Conservation (phyloP, 1,140 invertebrate species). For the Tetramorium simillimum region DNA sequence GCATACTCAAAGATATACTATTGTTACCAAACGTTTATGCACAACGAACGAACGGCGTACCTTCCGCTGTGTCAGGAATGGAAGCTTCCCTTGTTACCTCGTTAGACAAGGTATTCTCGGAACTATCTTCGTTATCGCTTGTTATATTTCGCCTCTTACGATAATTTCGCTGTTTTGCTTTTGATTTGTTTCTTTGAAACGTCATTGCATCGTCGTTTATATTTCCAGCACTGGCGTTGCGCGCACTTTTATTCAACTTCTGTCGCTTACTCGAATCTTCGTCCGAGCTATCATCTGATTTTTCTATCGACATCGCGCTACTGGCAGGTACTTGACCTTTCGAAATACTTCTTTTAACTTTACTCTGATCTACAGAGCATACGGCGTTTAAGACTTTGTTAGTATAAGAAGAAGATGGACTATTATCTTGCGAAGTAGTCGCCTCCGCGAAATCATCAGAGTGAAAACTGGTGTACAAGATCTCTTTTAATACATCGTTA, state of each 20-base stretch:
- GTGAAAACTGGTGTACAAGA: slow-evolving; percentile 3
- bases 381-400: not conserved
- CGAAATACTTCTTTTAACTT: slow-evolving; percentile 57
- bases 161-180: slow-evolving; percentile 72
- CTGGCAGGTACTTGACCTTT: slow-evolving; percentile 77
- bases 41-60: not conserved
- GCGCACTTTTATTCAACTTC: slow-evolving; percentile 70
- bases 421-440: slow-evolving; percentile 53
- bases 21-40: not conserved
- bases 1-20: not conserved
- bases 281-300: slow-evolving; percentile 77
- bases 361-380: slow-evolving; percentile 34
- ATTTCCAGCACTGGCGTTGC: slow-evolving; percentile 23
- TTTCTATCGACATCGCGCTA: slow-evolving; percentile 80
- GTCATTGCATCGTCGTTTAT: slow-evolving; percentile 5
- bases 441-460: slow-evolving; percentile 22
- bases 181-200: slow-evolving; percentile 67
- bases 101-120: not conserved
- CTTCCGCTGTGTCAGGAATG: slow-evolving; percentile 8
- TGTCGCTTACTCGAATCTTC: slow-evolving; percentile 78
- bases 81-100: slow-evolving; percentile 11
- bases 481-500: slow-evolving; percentile 3
- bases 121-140: slow-evolving; percentile 30
- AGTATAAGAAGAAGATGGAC: slow-evolving; percentile 14
- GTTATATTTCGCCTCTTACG: slow-evolving; percentile 51